Base-by-base conservation (phyloP, 2,888 invertebrate species). In the Oscheius sp. region DNA sequence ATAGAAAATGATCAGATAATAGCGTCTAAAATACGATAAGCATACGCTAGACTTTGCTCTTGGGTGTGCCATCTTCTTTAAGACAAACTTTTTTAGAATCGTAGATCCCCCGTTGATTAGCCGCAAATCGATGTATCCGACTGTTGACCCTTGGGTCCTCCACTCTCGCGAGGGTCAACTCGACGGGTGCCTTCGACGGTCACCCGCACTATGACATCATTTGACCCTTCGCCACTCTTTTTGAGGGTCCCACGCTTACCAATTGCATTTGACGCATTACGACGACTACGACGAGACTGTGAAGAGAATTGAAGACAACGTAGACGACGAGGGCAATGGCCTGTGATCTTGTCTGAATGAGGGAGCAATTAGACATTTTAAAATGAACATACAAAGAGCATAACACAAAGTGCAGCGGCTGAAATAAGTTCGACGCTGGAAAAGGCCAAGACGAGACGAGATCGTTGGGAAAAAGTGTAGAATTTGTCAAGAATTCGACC, bases 211-310 rank as follows among this genome's bases (percentile, higher is more conserved):
- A 27, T 35, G 35, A 35, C 35, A 35, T 35, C 49, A 49, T 7
- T 61, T 12, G 55, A 25, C 25, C 55, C 35, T 35, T 9, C 35
- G 35, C 3, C 35, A 35, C 35, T 35, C 3, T 35, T 21, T 35
- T 35, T 6, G 35, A 35, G 35, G 9, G 5, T 6, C 35, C 9
- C 5, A 6, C 35, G 56, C 75, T 72, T 18, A 79, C 79, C 41
- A 55, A 27, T 41, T 72, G 72, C 21, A 66, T 55, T 12, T 72
- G 64, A 27, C 77, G 76, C 27, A 79, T 76, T 58, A 79, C 73
- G 25, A 76, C 74, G 0, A 79, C 76, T 25, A 79, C 74, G n/a
- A 75, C 79, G 5, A 79, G 58, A 29, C 76, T 74, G 41, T 79
- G 77, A n/a, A 77, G 64, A n/a, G 79, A 71, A 53, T 76, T 79